Conservation (phyloP, 2,888 invertebrate species). For the Hemithea aestivaria region DNA sequence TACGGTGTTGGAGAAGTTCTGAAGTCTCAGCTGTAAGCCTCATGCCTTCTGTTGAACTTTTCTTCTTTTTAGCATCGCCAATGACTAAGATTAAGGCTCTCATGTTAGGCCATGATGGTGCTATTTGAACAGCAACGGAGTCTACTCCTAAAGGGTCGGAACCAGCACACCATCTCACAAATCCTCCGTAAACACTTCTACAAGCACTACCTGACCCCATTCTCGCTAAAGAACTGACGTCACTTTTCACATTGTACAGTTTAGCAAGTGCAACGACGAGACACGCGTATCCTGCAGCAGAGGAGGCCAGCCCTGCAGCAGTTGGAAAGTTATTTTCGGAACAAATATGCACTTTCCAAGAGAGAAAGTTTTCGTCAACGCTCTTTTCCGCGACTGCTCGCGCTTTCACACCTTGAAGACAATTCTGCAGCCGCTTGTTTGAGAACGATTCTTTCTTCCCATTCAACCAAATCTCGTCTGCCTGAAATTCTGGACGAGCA, state of each 20-base stretch:
- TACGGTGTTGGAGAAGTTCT: constrained; percentile 86
- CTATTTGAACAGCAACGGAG: constrained; percentile 87
- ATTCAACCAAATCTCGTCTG: constrained; percentile 94
- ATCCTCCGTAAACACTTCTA: constrained; percentile 95
- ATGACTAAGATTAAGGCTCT: constrained; percentile 93
- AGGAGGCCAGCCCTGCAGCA: constrained; percentile 98
- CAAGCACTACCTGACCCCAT: constrained; percentile 97
- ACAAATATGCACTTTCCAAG: constrained; percentile 89
- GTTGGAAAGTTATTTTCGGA: constrained; percentile 99
- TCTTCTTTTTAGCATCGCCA: constrained; percentile 89
- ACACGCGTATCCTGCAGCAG: constrained; percentile 98
- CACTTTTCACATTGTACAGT: constrained; percentile 85
- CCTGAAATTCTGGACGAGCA: constrained; percentile 83
- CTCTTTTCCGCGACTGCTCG: constrained; percentile 57
- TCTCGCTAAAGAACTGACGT: constrained; percentile 88
- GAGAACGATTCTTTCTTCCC: constrained; percentile 87
- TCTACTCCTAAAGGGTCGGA: constrained; percentile 82
- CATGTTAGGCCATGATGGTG: constrained; percentile 93
- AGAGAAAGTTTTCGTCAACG: constrained; percentile 64
- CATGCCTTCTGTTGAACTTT: constrained; percentile 95
- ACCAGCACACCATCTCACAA: constrained; percentile 95
- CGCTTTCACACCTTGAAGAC: constrained; percentile 77
- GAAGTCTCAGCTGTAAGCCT: constrained; percentile 88
- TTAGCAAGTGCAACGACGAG: constrained; percentile 89
- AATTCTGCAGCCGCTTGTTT: constrained; percentile 86